Conservation (phyloP, 2,888 invertebrate species). For the Actias luna region DNA sequence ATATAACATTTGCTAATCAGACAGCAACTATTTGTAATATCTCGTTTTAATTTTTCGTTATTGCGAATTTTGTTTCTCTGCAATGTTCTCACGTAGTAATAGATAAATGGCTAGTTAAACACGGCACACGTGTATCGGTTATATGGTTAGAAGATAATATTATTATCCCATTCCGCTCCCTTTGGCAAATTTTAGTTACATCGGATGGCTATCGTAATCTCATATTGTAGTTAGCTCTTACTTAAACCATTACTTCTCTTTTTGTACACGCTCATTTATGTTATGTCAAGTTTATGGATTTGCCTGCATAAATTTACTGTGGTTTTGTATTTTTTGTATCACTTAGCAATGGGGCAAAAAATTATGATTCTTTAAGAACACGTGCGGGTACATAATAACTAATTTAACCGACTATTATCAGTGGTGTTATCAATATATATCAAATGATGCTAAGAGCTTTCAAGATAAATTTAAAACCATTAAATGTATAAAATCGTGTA, state of each 20-base stretch:
- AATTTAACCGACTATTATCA: too few species aligned
- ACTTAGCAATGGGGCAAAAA: too few species aligned
- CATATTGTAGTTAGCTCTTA: too few species aligned
- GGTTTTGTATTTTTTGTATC: background rate
- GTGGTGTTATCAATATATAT: too few species aligned
- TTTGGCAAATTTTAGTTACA: background rate
- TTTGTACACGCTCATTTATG: too few species aligned
- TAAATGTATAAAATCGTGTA: background rate
- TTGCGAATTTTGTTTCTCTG: background rate
- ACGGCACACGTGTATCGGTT: background rate
- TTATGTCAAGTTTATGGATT: background rate
- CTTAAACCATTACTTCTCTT: too few species aligned
- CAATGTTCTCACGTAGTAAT: background rate
- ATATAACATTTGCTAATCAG: background rate
- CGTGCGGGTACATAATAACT: too few species aligned
- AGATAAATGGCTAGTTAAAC: background rate
- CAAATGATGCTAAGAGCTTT: too few species aligned
- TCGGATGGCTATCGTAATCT: background rate
- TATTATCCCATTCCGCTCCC: background rate
- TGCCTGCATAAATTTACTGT: background rate
- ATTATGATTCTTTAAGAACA: too few species aligned
- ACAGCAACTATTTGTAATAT: background rate
- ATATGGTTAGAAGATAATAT: background rate
- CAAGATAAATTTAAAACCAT: too few species aligned
- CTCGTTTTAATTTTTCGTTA: background rate